Evolutionary conservation across 2,797 vertebrate species (phyloP).

Genomic region (Enteromius trimaculatus): DNA sequence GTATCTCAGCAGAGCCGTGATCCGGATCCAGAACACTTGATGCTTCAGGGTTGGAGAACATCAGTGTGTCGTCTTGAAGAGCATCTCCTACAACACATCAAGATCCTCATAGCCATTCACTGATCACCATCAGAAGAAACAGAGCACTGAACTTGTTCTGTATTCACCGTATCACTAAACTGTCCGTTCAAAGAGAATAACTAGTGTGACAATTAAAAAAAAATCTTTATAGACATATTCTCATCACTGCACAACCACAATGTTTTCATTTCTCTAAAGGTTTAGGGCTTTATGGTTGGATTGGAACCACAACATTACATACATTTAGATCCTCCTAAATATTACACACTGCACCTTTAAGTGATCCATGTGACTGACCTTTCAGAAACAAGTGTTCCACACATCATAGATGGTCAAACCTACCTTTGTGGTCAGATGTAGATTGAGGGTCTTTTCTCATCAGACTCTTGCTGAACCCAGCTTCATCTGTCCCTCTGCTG

Average conservation of each 20-base stretch:
- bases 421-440: constrained; percentile 35
- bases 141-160: too few species aligned
- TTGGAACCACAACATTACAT: not conserved
- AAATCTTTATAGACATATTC: not conserved
- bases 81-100: constrained; percentile 36
- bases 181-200: too few species aligned
- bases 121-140: not conserved
- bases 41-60: constrained; percentile 72
- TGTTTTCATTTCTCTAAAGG: not conserved
- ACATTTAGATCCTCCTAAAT: too few species aligned
- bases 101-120: not conserved
- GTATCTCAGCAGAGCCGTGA: not conserved
- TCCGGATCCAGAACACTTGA: constrained; percentile 54
- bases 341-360: too few species aligned
- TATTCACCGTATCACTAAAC: too few species aligned
- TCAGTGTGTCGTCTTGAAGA: constrained; percentile 56
- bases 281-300: too few species aligned
- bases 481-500: constrained; percentile 25
- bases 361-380: not conserved
- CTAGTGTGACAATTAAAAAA: too few species aligned
- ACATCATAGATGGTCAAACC: not conserved
- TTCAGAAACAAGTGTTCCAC: not conserved
- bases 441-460: not conserved
- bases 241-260: not conserved
- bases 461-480: constrained; percentile 24